Conservation (phyloP, 2,888 invertebrate species). For the Latheticus oryzae region DNA sequence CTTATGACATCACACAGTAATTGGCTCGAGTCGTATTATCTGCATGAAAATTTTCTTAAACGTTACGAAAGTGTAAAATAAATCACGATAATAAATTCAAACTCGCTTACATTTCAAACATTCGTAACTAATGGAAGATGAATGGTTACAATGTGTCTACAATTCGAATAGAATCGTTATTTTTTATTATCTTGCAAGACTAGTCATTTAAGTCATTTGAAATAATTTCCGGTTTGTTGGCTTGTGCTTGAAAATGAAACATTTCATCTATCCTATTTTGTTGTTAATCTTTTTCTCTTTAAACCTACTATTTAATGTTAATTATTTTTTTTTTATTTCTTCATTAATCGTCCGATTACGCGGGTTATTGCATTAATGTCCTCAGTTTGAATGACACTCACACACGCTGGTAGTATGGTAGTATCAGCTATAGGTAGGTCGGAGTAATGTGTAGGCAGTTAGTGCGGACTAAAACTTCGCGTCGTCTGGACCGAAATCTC, state of each 20-base stretch:
- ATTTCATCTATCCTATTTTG: no score
- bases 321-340: constrained; percentile 3
- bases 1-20: no score
- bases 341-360: constrained; percentile 16
- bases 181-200: constrained; percentile 14
- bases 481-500: constrained; percentile 49
- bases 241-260: no score
- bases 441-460: constrained; percentile 49
- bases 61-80: no score
- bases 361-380: constrained; percentile 34
- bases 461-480: constrained; percentile 50
- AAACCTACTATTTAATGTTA: no score
- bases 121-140: constrained; percentile 7
- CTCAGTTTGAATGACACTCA: constrained; percentile 34
- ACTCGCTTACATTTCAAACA: no score
- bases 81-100: constrained; percentile 1
- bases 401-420: constrained; percentile 43
- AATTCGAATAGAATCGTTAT: constrained; percentile 10
- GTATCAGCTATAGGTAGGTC: constrained; percentile 50
- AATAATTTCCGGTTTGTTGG: constrained; percentile 11
- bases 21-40: no score
- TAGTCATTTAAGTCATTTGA: constrained; percentile 5
- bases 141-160: constrained; percentile 14
- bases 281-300: no score
- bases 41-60: no score